Evolutionary conservation across 30 jellyfish, hydroid and myxozoan genomes (phyloP).

Genomic region (Catostylus mosaicus): DNA sequence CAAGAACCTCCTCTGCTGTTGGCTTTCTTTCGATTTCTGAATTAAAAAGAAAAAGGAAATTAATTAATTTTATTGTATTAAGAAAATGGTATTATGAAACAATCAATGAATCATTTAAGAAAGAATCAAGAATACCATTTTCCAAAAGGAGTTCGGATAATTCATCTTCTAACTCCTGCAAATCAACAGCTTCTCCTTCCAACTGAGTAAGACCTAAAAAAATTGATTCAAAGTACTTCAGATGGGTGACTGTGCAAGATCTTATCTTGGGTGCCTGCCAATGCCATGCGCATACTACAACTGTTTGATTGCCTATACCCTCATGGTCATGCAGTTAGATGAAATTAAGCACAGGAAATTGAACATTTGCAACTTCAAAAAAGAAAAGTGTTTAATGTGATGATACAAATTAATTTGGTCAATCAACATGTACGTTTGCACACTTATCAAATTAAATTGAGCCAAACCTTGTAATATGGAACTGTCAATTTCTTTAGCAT

Average conservation of each 20-base stretch:
- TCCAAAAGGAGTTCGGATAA: conserved; percentile 48
- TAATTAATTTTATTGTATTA: not conserved
- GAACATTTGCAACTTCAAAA: too few relatives aligned
- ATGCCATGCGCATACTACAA: too few relatives aligned
- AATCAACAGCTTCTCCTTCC: conserved; percentile 58
- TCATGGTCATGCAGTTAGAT: not conserved
- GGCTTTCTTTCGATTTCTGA: not conserved
- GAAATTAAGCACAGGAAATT: too few relatives aligned
- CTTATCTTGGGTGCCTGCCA: too few relatives aligned
- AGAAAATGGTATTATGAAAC: not conserved
- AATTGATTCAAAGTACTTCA: too few relatives aligned
- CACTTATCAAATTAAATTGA: too few relatives aligned
- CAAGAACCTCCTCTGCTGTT: not conserved
- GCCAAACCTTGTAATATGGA: conserved; percentile 72
- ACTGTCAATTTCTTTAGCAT: conserved; percentile 63
- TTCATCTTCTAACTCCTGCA: conserved; percentile 65
- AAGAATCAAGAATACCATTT: conserved; percentile 11
- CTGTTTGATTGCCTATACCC: not conserved
- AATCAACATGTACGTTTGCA: too few relatives aligned
- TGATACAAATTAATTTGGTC: too few relatives aligned
- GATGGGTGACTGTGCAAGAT: too few relatives aligned
- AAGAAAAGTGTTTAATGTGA: too few relatives aligned
- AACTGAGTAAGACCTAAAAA: conserved; percentile 28
- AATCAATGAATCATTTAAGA: not conserved
- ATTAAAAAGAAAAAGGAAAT: not conserved